Evolutionary conservation across 2,888 invertebrate species (phyloP).

Genomic region (Troides oblongomaculatus): DNA sequence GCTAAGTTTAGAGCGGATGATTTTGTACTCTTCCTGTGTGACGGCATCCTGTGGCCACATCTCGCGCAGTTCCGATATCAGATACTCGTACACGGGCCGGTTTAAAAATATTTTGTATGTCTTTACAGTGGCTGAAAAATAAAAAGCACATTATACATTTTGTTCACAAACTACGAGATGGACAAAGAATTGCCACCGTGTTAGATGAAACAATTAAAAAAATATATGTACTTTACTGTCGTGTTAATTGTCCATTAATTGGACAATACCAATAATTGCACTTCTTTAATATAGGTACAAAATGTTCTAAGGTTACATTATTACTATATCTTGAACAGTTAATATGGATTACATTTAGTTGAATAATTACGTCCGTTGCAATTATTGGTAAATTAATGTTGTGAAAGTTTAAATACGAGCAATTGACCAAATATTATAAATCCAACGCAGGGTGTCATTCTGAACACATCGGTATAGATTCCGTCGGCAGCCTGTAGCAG

Average conservation of each 20-base stretch:
- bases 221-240: not conserved
- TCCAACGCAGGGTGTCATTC: conserved; percentile 64
- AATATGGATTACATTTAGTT: not conserved
- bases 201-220: not conserved
- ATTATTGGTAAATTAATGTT: not conserved
- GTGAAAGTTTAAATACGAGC: not conserved
- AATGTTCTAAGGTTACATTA: not conserved
- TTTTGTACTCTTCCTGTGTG: conserved; percentile 50
- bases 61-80: conserved; percentile 46
- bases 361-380: not conserved
- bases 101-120: conserved; percentile 58
- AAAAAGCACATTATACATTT: not conserved
- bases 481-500: conserved; percentile 46
- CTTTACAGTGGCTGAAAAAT: conserved; percentile 53
- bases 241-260: not conserved
- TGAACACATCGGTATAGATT: conserved; percentile 54
- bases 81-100: conserved; percentile 53
- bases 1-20: conserved; percentile 44
- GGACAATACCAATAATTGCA: not conserved
- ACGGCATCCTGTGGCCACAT: conserved; percentile 61
- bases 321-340: not conserved
- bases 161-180: not conserved
- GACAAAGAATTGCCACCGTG: not conserved
- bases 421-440: conserved; percentile 54
- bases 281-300: not conserved